Conservation (phyloP, 2,797 vertebrate species). For the Pangasius mekongensis region DNA sequence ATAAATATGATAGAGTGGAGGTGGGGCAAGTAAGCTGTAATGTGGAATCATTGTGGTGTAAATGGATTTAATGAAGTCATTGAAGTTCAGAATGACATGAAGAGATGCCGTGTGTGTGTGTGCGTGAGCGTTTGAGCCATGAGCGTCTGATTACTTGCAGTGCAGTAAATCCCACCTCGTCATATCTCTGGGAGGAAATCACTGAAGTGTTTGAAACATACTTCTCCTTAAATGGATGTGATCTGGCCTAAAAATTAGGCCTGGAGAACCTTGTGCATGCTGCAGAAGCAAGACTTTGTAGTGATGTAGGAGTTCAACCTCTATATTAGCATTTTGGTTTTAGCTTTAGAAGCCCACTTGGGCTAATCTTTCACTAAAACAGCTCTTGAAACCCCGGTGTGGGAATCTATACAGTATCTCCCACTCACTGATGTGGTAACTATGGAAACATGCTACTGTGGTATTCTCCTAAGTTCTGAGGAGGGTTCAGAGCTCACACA, state of each 20-base stretch:
- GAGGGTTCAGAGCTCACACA: slow-evolving; percentile 26
- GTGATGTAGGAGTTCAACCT: neutral
- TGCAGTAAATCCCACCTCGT: neutral
- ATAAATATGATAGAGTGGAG: neutral
- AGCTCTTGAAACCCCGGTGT: slow-evolving; percentile 38
- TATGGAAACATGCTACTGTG: slow-evolving; percentile 49
- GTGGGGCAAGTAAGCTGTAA: neutral
- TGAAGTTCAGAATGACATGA: neutral
- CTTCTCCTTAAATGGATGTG: neutral
- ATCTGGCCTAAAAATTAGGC: neutral
- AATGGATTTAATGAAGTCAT: neutral
- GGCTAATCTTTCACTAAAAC: slow-evolving; percentile 33
- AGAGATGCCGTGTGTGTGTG: neutral
- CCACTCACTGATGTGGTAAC: slow-evolving; percentile 43
- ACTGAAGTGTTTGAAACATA: neutral
- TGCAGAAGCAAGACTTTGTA: neutral
- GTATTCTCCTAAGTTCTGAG: slow-evolving; percentile 49
- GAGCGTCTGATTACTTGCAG: neutral
- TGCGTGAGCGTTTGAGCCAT: neutral
- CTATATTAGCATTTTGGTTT: slow-evolving; percentile 13
- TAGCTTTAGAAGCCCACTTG: neutral
- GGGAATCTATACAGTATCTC: slow-evolving; percentile 36
- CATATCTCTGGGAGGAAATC: neutral
- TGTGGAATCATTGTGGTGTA: neutral
- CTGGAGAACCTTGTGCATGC: neutral